Conservation (phyloP, 30 jellyfish, hydroid and myxozoan species). For the Chrysaora quinquecirrha region DNA sequence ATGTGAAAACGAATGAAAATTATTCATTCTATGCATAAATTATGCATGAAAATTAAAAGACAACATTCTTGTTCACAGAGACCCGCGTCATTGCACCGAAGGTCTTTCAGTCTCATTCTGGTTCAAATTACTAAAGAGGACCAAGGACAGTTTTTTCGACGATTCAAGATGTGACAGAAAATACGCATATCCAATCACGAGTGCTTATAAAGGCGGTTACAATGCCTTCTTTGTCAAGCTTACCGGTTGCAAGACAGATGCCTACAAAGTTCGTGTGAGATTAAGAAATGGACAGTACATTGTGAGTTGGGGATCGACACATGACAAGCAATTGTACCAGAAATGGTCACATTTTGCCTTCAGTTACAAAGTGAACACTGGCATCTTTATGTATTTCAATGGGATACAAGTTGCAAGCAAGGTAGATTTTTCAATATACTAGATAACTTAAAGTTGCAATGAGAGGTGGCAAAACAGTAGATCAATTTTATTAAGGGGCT, state of each 20-base stretch:
- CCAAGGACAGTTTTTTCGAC: background rate
- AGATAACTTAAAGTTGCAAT: no score
- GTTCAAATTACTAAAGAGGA: background rate
- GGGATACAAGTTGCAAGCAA: no score
- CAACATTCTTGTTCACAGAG: no score
- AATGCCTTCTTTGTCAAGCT: background rate
- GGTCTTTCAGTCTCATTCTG: background rate
- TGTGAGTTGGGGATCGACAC: background rate
- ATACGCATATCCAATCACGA: background rate
- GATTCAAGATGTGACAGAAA: background rate
- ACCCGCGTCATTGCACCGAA: background rate
- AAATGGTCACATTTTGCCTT: no score
- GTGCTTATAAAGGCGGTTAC: background rate
- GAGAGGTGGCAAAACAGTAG: no score
- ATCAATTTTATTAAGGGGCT: no score
- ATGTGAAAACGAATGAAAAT: no score
- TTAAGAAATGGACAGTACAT: background rate
- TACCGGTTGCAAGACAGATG: background rate
- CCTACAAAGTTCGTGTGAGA: background rate
- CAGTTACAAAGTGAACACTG: no score
- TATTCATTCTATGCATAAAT: no score
- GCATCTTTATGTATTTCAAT: no score
- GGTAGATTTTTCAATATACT: no score
- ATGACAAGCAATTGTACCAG: background rate
- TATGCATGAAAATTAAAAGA: no score